phyloP scores from a whole-genome alignment of 2,797 vertebrate genomes.

The Erithacus rubecula region DNA sequence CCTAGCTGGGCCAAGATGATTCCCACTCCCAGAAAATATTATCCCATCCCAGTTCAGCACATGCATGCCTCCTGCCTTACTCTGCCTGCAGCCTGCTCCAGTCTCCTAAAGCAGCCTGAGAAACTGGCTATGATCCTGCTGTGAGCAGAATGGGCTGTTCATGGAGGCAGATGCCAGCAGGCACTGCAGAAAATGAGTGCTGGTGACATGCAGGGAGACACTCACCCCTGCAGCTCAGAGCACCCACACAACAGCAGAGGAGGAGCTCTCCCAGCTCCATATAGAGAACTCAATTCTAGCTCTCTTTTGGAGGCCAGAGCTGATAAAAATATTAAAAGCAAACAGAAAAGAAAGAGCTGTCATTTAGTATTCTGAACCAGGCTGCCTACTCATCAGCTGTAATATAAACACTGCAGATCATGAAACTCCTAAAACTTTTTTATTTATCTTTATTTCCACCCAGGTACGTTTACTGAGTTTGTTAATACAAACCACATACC shows the following conservation, averaged over 20 bases:
- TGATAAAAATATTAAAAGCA: background rate
- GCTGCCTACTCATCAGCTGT: background rate
- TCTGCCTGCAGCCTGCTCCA: background rate
- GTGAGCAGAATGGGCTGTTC: background rate
- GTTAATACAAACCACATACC: background rate
- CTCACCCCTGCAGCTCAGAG: background rate
- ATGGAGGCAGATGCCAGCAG: background rate
- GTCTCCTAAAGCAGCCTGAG: background rate
- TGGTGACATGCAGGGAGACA: background rate
- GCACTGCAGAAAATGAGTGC: background rate
- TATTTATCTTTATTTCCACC: conserved; percentile 20
- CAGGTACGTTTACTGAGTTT: conserved; percentile 1
- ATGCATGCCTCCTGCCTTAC: background rate
- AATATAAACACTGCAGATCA: background rate
- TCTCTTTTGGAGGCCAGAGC: background rate
- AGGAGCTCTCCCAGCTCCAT: background rate
- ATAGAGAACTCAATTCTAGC: background rate
- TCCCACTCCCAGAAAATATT: background rate
- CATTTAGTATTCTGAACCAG: background rate
- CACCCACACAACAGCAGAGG: background rate
- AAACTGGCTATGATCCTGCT: background rate
- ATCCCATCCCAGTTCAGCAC: background rate
- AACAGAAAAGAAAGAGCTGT: conserved; percentile 12
- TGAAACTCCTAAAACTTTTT: background rate
- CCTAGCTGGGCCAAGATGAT: background rate